Base-by-base conservation (phyloP, 2,797 vertebrate genomes). In the Tauraco hartlaubi region DNA sequence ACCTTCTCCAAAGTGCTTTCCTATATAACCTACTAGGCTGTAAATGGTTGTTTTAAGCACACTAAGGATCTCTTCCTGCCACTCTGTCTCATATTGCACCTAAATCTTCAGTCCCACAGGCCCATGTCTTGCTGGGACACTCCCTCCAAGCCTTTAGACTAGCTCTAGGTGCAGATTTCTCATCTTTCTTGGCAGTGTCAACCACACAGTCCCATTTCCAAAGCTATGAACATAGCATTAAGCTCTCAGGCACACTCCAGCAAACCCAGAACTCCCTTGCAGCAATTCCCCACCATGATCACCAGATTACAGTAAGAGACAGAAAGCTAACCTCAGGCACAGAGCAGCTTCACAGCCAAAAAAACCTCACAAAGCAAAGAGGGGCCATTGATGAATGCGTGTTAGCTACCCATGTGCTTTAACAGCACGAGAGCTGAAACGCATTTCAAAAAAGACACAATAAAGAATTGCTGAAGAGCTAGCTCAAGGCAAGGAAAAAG, bases 351-450 rank as follows among this genome's bases (percentile, higher is more conserved):
- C 52, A 44, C 9, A 79, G 73, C 21, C 73, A 52, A 64, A 64
- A 79, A 37, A 6, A 11, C 4, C 52, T 55, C 78, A 20, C 22
- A 39, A 23, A 79, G 44, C 55, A 64, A 79, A 17, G 21, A 23
- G 43, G 7, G 35, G 26, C 33, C 28, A 6, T 3, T 12, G 43
- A 54, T 79, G 54, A 63, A 16, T 1, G 13, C 5, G 1, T 14
- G 29, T 43, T 5, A 37, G 19, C 12, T 15, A 7, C 19, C 44
- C 43, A 22, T 0, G 0, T 35, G 37, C 49, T 80, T 39, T 51
- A 61, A 55, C 23, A 25, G 56, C 23, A 74, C 15, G 15, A 0
- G 3, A 72, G 26, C 35, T 25, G 7, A 59, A 87, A 88, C 44
- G 11, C 4, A 9, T 63, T 75, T 78, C 54, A 31, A 39, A 58